Evolutionary conservation across 2,113 vertebrate species (phyloP).

Genomic region (Oplegnathus fasciatus): DNA sequence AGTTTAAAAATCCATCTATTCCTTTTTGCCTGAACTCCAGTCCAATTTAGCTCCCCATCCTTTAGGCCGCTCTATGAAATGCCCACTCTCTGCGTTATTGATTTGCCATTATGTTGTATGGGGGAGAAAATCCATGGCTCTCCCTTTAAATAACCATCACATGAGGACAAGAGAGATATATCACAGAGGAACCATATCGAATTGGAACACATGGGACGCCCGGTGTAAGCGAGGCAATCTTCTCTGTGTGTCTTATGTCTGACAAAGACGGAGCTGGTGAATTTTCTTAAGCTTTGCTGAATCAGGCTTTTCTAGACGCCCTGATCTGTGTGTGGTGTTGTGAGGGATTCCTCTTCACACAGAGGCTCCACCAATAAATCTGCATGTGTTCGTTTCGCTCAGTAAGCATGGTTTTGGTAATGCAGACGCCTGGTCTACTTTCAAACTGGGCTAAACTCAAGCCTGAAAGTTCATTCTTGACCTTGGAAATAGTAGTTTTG

Average conservation of each 20-base stretch:
- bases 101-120: constrained; percentile 86
- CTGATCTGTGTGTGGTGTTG: constrained; percentile 21
- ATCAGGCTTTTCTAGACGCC: constrained; percentile 56
- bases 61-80: constrained; percentile 67
- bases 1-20: constrained; percentile 55
- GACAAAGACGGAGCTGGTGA: constrained; percentile 64
- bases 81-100: constrained; percentile 76
- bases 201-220: constrained; percentile 72
- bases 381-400: not conserved
- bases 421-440: not conserved
- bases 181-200: constrained; percentile 75
- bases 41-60: constrained; percentile 68
- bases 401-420: not conserved
- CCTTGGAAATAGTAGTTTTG: constrained; percentile 6
- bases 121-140: constrained; percentile 85
- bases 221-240: constrained; percentile 61
- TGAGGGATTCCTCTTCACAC: constrained; percentile 34
- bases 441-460: not conserved
- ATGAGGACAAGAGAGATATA: constrained; percentile 79
- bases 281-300: constrained; percentile 77
- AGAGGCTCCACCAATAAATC: constrained; percentile 14
- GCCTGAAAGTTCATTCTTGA: not conserved
- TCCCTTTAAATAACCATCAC: constrained; percentile 87
- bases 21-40: constrained; percentile 50
- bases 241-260: constrained; percentile 51